Evolutionary conservation across 2,888 invertebrate genomes (phyloP).

Genomic region (Thecophora atra): DNA sequence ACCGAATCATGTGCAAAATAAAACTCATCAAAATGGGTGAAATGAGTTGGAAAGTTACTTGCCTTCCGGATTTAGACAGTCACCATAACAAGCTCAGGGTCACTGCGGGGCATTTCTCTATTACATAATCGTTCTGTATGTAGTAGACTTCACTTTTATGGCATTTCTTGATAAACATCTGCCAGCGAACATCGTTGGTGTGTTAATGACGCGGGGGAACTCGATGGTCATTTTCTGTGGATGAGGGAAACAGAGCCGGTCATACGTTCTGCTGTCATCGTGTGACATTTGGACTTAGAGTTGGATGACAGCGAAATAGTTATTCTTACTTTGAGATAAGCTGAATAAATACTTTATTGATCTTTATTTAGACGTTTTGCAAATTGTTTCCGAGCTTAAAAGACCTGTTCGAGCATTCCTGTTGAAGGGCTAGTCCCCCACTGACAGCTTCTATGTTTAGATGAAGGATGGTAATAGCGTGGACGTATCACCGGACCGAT

Average conservation of each 20-base stretch:
- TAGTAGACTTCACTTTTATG: neutral
- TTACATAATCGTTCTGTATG: conserved; percentile 12
- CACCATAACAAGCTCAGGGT: no score
- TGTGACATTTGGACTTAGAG: neutral
- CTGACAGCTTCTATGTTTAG: neutral
- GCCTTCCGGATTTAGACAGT: no score
- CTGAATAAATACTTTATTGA: neutral
- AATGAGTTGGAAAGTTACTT: no score
- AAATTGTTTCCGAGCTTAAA: conserved; percentile 13
- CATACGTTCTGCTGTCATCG: neutral
- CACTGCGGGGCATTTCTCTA: neutral
- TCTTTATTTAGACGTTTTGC: conserved; percentile 12
- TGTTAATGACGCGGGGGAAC: neutral
- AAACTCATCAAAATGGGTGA: neutral
- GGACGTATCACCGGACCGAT: no score
- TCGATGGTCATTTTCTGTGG: neutral
- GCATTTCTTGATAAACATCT: conserved; percentile 10
- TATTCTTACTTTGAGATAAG: conserved; percentile 15
- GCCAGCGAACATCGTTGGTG: neutral
- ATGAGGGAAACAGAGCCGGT: neutral
- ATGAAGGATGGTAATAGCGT: no score
- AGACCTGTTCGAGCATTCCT: neutral
- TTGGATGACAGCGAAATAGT: conserved; percentile 2
- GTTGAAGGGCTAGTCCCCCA: neutral
- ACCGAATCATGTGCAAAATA: neutral